A percentile compares a stretch with the other conserved stretches of the same genome.
Conservation (phyloP, 2,113 vertebrate species). For the Alethe castanea region DNA sequence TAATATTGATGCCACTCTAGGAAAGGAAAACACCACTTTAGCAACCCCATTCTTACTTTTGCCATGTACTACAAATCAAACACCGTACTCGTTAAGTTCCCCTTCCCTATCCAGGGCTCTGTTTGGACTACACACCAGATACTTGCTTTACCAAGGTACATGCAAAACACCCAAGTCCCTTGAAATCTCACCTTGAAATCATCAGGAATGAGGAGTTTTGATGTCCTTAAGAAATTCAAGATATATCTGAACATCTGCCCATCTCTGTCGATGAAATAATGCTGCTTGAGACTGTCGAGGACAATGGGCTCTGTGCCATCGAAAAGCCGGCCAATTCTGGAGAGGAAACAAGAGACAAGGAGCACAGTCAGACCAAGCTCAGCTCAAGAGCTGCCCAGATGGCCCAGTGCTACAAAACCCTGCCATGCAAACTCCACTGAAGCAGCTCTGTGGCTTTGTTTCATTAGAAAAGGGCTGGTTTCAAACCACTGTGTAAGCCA, state of each 20-base stretch:
- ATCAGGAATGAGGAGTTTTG: slow-evolving; percentile 97
- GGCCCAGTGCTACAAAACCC: accelerated
- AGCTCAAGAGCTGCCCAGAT: neutral
- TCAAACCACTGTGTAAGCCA: neutral
- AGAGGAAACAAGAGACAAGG: slow-evolving; percentile 36
- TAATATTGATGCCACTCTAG: neutral
- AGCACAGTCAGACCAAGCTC: slow-evolving; percentile 31
- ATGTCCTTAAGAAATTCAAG: slow-evolving; percentile 98
- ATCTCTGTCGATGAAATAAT: slow-evolving; percentile 99
- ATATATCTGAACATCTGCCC: slow-evolving; percentile 99
- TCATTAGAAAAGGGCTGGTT: neutral
- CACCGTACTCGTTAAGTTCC: neutral
- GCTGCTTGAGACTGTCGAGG: slow-evolving; percentile 98
- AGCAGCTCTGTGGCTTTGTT: neutral
- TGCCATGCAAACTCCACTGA: accelerated
- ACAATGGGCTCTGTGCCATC: slow-evolving; percentile 99
- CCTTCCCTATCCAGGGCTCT: neutral
- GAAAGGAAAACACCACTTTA: neutral
- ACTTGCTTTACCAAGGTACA: neutral
- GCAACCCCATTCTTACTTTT: neutral
- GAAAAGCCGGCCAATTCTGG: slow-evolving; percentile 95
- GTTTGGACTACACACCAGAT: neutral
- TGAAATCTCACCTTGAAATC: slow-evolving; percentile 95
- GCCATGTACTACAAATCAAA: neutral
- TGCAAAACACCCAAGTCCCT: neutral